Evolutionary conservation across 2,113 vertebrate genomes (phyloP), one percentile per base, ranked within the genome.

Genomic region (Danionella cerebrum): DNA sequence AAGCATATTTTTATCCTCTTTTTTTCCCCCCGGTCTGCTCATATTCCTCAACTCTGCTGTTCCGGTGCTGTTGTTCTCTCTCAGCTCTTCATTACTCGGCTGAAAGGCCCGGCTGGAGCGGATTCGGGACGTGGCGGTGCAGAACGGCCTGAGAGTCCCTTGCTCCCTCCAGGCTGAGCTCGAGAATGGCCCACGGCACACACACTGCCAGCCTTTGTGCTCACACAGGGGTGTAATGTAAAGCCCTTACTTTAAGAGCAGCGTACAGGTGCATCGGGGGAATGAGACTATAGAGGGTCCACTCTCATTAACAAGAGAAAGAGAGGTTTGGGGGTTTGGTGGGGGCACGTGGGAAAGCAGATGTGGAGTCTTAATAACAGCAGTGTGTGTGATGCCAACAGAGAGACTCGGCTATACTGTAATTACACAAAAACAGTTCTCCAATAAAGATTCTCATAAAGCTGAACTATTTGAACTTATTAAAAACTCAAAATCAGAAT

Each of bases 91-190:
- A 88, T 87, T 86, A 83, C 67, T n/a, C 70, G 74, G 57, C 76
- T 87, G 83, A 87, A 88, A 87, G 84, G 78, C 55, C 22, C 38
- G 67, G 63, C 35, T 38, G 53, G 16, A 79, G 78, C 82, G 83
- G 76, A 86, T 79, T 78, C 73, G 65, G 65, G 19, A 71, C 74
- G 76, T 82, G 82, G 68, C 78, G 87, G 78, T 76, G 86, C 87
- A 62, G 84, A 85, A 84, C 84, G 0, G 41, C 76, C 75, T 75
- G 80, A 71, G 72, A 78, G 86, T 87, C 86, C 89, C 88, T 79
- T 80, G 81, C 84, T 88, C 83, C 82, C 79, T 81, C 84, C 76
- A 80, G 63, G 73, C 51, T 76, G n/a, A 36, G 70, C 10, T 70
- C 35, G 57, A 60, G 67, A 13, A 71, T 80, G 67, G 64, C 58